Evolutionary conservation across 1,140 invertebrate species (phyloP), one percentile per base, ranked within the genome.

Genomic region (Grapholita molesta): DNA sequence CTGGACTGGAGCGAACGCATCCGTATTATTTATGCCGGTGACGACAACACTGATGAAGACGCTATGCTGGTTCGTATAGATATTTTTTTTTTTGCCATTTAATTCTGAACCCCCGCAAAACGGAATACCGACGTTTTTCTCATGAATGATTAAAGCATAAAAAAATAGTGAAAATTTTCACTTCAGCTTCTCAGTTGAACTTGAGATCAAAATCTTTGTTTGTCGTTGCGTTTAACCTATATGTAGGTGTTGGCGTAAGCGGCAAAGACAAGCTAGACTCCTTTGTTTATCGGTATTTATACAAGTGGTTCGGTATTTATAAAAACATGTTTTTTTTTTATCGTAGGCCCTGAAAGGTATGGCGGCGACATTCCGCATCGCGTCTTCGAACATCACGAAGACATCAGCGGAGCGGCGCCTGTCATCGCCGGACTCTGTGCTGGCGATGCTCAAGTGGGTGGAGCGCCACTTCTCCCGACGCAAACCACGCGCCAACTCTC

Each of bases 1-100:
- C 93, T 98, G 0, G 97, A 98, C 84, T 98, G 97, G 97, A 96
- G 95, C 79, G 97, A 98, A 85, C 94, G 97, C 57, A 97, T 98
- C 68, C 94, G 96, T 72, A 97, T 98, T 75, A 97, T 98, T 78
- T 98, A 97, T 78, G 97, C 95, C 65, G 97, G 97, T 70, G 97
- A 98, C 88, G 97, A 98, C 91, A 94, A 94, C 11, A 98, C 97
- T 0, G 97, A 98, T 87, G 97, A 98, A 89, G 97, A 98, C 87
- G 97, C 97, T 24, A 97, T 98, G 95, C 93, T 94, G 93, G 97
- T 97, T 88, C 90, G 78, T 76, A 72, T 8, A 21, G 9, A 6
- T 23, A 9, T 21, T 52, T 21, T 24, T 42, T 61, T 12, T 9
- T 55, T 30, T 53, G 61, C 28, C 25, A 38, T 38, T 38, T 15